A percentile compares a stretch with the other conserved stretches of the same genome.
phyloP scores from a whole-genome alignment of 2,797 vertebrate genomes.

The Cossypha niveicapilla region DNA sequence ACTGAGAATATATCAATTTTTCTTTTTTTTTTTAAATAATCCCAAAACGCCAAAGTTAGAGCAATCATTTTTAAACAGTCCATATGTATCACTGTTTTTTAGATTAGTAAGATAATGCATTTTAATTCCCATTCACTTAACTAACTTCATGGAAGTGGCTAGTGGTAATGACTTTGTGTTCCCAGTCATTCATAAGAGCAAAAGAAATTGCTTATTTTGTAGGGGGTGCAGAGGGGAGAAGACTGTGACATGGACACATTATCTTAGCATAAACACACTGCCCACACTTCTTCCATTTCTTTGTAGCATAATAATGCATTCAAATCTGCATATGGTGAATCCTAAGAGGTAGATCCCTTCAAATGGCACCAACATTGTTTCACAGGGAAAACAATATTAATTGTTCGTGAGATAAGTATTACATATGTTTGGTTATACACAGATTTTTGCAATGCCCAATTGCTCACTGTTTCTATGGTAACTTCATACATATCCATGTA shows the following conservation, averaged over 20 bases:
- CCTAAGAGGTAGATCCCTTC: slow-evolving; percentile 30
- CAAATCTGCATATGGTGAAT: slow-evolving; percentile 41
- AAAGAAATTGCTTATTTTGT: background rate
- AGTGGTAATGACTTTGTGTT: background rate
- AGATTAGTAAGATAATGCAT: background rate
- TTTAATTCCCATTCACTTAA: background rate
- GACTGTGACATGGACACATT: background rate
- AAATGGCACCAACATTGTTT: slow-evolving; percentile 39
- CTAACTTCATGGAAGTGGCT: background rate
- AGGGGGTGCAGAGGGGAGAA: background rate
- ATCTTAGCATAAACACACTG: background rate
- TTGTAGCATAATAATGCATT: slow-evolving; percentile 34
- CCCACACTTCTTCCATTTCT: background rate
- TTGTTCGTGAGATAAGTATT: slow-evolving; percentile 49
- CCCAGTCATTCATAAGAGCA: background rate
- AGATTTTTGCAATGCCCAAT: slow-evolving; percentile 54
- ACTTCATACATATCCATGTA: slow-evolving; percentile 51
- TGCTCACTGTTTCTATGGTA: slow-evolving; percentile 62
- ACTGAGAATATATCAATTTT: slow-evolving; percentile 40
- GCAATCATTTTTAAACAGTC: slow-evolving; percentile 25
- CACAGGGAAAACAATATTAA: background rate
- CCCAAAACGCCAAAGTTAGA: slow-evolving; percentile 69
- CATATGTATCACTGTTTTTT: background rate
- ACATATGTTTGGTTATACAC: slow-evolving; percentile 44
- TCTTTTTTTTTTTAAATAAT: background rate